Conservation (phyloP, 2,797 vertebrate species). For the Enteromius anoplus region DNA sequence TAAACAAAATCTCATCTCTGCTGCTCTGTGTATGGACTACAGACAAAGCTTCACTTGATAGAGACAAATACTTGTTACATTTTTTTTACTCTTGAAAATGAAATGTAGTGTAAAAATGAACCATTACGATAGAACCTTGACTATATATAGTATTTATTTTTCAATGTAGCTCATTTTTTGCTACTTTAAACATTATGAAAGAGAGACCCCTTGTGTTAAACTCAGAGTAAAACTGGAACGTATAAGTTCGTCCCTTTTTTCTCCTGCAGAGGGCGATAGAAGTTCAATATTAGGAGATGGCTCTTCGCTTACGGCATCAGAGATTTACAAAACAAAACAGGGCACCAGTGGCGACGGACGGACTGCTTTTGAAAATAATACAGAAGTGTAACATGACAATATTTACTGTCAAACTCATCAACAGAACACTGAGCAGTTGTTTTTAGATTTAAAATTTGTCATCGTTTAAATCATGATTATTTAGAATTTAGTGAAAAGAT, state of each 20-base stretch:
- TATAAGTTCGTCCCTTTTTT: too few species aligned
- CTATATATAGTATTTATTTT: background rate
- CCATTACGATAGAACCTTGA: background rate
- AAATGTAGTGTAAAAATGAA: background rate
- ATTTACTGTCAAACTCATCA: background rate
- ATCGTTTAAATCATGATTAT: background rate
- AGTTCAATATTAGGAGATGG: background rate
- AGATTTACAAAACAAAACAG: background rate
- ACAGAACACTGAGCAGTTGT: background rate
- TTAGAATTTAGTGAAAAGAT: background rate
- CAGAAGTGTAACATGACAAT: background rate
- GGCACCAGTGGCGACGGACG: background rate
- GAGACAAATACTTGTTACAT: background rate
- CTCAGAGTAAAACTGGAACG: background rate
- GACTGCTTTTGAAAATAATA: background rate
- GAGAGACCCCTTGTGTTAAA: conserved; percentile 18
- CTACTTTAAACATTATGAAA: background rate
- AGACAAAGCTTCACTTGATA: background rate
- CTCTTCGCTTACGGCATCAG: background rate
- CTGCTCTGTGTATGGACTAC: background rate
- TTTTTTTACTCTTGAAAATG: background rate
- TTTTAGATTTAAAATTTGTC: background rate
- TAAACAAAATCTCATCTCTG: background rate
- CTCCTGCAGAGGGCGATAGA: conserved; percentile 21
- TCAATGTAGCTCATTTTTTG: background rate